These are phyloP conservation scores for Nebria brevicollis DNA, from an alignment of 2,888 invertebrate species.

Conservation along the genomic window DNA sequence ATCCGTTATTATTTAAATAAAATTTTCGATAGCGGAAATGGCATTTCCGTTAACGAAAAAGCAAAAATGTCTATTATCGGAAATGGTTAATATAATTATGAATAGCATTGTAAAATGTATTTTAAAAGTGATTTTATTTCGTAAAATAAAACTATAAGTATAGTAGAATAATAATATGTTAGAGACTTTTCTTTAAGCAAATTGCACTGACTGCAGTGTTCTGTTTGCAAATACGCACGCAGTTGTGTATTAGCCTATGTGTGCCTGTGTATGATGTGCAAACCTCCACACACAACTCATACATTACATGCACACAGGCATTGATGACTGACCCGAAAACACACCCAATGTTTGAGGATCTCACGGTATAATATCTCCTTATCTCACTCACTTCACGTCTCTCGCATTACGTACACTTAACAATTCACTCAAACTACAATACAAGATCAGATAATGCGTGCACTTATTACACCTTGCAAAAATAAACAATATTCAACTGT, in stretches of 20 bases:
- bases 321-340: not conserved
- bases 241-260: not conserved
- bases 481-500: not conserved
- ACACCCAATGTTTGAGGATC: slow-evolving; percentile 3
- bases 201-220: not conserved
- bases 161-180: no score
- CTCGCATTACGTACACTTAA: not conserved
- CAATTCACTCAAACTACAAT: not conserved
- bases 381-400: slow-evolving; percentile 6
- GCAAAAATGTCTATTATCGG: no score
- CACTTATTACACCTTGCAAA: not conserved
- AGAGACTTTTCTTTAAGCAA: not conserved
- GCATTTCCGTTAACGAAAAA: no score
- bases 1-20: no score
- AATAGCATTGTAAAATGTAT: no score
- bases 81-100: no score
- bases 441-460: not conserved
- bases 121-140: no score
- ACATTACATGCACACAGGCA: not conserved
- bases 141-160: no score
- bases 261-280: not conserved
- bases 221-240: not conserved
- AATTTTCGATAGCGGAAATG: no score
- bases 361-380: slow-evolving; percentile 8
- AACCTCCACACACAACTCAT: not conserved